Evolutionary conservation across 2,888 invertebrate genomes (phyloP).

Genomic region (Drosophila kuntzei): DNA sequence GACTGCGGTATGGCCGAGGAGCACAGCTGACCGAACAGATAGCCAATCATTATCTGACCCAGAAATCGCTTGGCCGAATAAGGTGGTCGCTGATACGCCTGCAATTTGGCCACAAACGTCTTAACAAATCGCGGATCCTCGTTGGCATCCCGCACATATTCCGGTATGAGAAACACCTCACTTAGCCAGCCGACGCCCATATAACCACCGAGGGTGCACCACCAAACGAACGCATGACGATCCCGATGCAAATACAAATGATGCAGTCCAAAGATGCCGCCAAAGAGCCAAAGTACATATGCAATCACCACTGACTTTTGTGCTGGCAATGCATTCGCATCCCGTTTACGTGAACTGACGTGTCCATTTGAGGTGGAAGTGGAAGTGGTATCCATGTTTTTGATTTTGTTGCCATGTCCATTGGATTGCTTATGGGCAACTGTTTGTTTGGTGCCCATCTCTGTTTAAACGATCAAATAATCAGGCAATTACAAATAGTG

Average conservation of each 20-base stretch:
- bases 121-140: constrained; percentile 89
- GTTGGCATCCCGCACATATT: constrained; percentile 93
- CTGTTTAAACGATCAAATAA: not conserved
- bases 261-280: constrained; percentile 95
- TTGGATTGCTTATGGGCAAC: constrained; percentile 24
- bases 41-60: constrained; percentile 91
- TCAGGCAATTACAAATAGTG: not conserved
- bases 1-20: constrained; percentile 92
- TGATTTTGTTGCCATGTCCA: constrained; percentile 3
- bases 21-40: constrained; percentile 92
- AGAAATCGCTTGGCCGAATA: constrained; percentile 92
- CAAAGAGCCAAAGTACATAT: constrained; percentile 94
- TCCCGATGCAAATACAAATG: constrained; percentile 96
- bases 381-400: not conserved
- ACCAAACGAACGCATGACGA: constrained; percentile 95
- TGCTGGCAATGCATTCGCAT: constrained; percentile 64
- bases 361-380: constrained; percentile 25
- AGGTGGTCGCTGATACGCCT: constrained; percentile 90
- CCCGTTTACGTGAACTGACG: constrained; percentile 16
- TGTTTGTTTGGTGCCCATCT: constrained; percentile 51
- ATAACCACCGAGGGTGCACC: constrained; percentile 94
- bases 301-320: constrained; percentile 89
- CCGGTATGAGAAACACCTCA: constrained; percentile 93
- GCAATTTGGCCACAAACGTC: constrained; percentile 88
- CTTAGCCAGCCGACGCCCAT: constrained; percentile 94